Base-by-base conservation (phyloP, 1,140 invertebrate genomes). In the Brachystomella parvula region DNA sequence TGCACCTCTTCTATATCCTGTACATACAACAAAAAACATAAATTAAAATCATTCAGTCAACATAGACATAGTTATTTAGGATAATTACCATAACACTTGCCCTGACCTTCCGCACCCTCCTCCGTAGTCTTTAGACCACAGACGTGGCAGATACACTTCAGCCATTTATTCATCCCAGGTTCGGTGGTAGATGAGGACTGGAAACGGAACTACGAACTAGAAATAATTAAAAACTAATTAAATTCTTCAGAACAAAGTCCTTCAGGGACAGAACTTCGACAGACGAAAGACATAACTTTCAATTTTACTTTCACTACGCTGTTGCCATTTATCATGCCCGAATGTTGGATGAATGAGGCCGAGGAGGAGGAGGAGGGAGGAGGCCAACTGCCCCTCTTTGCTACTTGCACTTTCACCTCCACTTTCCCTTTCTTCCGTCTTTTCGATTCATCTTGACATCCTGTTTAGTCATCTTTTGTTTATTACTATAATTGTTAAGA, bases 101-200 rank as follows among this genome's bases (percentile, higher is more conserved):
- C 2, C 24, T 39, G 56, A 66, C 65, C 47, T 21, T 63, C 59
- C 2, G 21, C 47, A 19, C 68, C 66, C 24, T 71, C 66, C 3
- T 73, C 67, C 19, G 57, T 59, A 6, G 61, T 71, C 63, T 73
- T 73, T 17, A 73, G 65, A 21, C 67, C 72, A 64, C 70, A 71
- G 21, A 73, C 66, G 79, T 89, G 86, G 78, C 94, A 96, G 65
- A 97, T 89, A 71, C 88, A 92, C 75, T 91, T 87, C 0, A 96
- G 92, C 94, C 94, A 97, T 76, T 88, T 89, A 71, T 89, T 89
- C 94, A 96, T 96, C 73, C 95, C 92, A 53, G 44, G n/a, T n/a
- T n/a, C 39, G 9, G 39, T n/a, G 39, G 9, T 39, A 31, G 49
- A 35, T 24, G 59, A 47, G 47, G 39, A 19, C 1, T 64, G 15